Evolutionary conservation across 2,888 invertebrate genomes (phyloP), one percentile per base, ranked within the genome.

Genomic region (Drosophila macrothrix): DNA sequence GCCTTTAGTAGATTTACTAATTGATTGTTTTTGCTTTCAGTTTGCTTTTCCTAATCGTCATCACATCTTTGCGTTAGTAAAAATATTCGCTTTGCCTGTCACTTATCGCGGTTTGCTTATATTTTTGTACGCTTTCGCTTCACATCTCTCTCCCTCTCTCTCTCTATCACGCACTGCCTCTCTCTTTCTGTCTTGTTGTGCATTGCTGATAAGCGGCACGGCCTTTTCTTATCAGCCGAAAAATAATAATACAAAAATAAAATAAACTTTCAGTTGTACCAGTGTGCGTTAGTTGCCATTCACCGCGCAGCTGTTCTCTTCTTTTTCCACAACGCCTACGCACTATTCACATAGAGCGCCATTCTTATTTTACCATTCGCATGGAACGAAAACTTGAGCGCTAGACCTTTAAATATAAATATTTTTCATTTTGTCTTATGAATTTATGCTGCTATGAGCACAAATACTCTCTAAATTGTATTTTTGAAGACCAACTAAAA

Each of bases 201-300:
- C 87, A 88, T 85, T 76, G 82, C 88, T 86, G 85, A 85, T 85
- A 85, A 88, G 88, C 61, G 66, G 79, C 71, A 62, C 83, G 72
- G 74, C 70, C 78, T 78, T 66, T 75, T 78, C 86, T 88, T 88
- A 86, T 86, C 88, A 82, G 76, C 64, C 74, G 54, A 83, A 71
- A 73, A 71, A 76, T 58, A 68, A 76, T 66, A 76, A 78, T 68
- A 74, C 58, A 72, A 65, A 68, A 74, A 73, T 71, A 29, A 67
- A 60, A 76, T 69, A 53, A 63, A 69, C 71, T 71, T 72, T 59
- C 66, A 67, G 50, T 43, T 49, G 22, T 10, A 25, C 7, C 25
- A 33, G 63, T 54, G 25, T 39, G 39, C 22, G 59, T 39, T 33
- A 46, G 12, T 59, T 60, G 65, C 4, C 74, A 74, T 58, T 77